phyloP scores from a whole-genome alignment of 1,140 invertebrate species.

The Apolygus lucorum region DNA sequence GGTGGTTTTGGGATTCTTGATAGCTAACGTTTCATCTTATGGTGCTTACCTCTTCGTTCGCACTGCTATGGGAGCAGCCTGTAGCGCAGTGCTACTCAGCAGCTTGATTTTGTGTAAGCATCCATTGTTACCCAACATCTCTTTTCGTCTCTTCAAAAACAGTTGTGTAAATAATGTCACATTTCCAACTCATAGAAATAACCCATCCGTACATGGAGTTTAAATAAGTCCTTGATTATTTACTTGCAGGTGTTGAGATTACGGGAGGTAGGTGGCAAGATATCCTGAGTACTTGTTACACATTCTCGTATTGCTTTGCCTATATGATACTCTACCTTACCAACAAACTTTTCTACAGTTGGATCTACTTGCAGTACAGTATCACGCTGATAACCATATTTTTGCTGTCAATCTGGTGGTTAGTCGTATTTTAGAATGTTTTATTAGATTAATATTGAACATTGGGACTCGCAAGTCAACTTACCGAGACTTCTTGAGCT shows the following conservation, averaged over 20 bases:
- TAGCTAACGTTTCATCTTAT: neutral
- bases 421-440: too few relatives aligned
- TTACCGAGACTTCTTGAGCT: too few relatives aligned
- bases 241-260: constrained; percentile 8
- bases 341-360: neutral
- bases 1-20: neutral
- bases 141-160: neutral
- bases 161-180: too few relatives aligned
- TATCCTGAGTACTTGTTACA: neutral
- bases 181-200: too few relatives aligned
- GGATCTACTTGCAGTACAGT: constrained; percentile 14
- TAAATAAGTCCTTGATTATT: neutral
- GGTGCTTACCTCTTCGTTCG: neutral
- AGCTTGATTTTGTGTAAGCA: neutral
- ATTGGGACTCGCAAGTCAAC: too few relatives aligned
- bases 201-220: neutral
- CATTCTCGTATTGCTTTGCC: constrained; percentile 5
- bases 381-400: constrained; percentile 9
- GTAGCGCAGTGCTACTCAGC: neutral
- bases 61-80: neutral
- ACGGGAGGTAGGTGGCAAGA: constrained; percentile 10
- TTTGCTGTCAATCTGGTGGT: constrained; percentile 16
- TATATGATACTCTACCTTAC: constrained; percentile 1
- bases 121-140: neutral
- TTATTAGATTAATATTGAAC: too few relatives aligned